Evolutionary conservation across 2,888 invertebrate genomes (phyloP).

Genomic region (Saturnia pavonia): DNA sequence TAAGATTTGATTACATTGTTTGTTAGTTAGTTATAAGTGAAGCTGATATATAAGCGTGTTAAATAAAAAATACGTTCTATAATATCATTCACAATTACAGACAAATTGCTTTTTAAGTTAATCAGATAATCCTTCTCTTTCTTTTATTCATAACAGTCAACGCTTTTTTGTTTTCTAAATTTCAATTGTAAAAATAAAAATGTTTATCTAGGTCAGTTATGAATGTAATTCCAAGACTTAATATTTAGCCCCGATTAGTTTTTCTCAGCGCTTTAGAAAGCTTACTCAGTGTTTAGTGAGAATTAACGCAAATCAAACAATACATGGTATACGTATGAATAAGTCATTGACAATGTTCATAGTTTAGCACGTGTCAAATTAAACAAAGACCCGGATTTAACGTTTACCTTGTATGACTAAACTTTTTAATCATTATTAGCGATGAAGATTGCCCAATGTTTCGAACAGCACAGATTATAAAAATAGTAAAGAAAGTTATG

Average conservation of each 20-base stretch:
- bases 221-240: neutral
- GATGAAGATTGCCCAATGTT: neutral
- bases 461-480: too few relatives aligned
- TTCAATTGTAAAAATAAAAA: neutral
- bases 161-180: neutral
- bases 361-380: conserved; percentile 12
- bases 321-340: neutral
- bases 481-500: too few relatives aligned
- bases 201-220: neutral
- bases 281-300: conserved; percentile 13
- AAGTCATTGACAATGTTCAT: conserved; percentile 2
- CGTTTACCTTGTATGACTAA: conserved; percentile 6
- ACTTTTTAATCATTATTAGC: conserved; percentile 14
- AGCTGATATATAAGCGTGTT: too few relatives aligned
- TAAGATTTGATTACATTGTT: too few relatives aligned
- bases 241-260: neutral
- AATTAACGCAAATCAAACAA: conserved; percentile 12
- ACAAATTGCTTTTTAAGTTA: neutral
- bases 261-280: conserved; percentile 8
- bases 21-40: too few relatives aligned
- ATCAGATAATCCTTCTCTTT: neutral
- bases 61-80: too few relatives aligned
- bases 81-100: too few relatives aligned
- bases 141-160: neutral
- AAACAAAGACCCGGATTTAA: conserved; percentile 14